Evolutionary conservation across 2,888 invertebrate species (phyloP).

Genomic region (Teleogryllus oceanicus): DNA sequence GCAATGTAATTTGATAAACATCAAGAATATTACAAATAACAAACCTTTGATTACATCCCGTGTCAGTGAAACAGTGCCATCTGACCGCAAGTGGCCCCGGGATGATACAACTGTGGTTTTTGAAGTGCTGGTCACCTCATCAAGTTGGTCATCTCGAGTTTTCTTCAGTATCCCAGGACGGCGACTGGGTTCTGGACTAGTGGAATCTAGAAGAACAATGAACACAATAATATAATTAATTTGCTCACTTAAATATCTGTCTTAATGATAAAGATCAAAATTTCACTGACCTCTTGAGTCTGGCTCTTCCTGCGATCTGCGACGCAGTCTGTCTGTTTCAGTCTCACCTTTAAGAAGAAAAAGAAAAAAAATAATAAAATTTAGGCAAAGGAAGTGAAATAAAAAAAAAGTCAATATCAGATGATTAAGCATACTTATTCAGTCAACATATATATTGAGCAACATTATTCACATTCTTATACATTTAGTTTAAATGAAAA

Average conservation of each 20-base stretch:
- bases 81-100: conserved; percentile 40
- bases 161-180: conserved; percentile 40
- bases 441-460: too few relatives aligned
- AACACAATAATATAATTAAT: not conserved
- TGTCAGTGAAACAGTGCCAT: conserved; percentile 42
- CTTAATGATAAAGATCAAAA: too few relatives aligned
- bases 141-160: conserved; percentile 35
- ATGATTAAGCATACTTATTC: too few relatives aligned
- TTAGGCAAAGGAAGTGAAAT: too few relatives aligned
- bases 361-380: not conserved
- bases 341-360: conserved; percentile 29
- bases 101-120: conserved; percentile 41
- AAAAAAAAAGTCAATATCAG: too few relatives aligned
- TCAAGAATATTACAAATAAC: too few relatives aligned
- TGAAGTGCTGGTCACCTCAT: conserved; percentile 32
- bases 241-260: not conserved
- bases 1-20: too few relatives aligned
- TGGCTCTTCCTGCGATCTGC: not conserved
- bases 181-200: conserved; percentile 20
- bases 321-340: conserved; percentile 24
- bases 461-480: too few relatives aligned
- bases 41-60: conserved; percentile 42
- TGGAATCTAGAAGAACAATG: not conserved
- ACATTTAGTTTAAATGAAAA: too few relatives aligned
- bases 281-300: not conserved